Conservation (phyloP, 2,888 invertebrate species). For the Polietes domitor region DNA sequence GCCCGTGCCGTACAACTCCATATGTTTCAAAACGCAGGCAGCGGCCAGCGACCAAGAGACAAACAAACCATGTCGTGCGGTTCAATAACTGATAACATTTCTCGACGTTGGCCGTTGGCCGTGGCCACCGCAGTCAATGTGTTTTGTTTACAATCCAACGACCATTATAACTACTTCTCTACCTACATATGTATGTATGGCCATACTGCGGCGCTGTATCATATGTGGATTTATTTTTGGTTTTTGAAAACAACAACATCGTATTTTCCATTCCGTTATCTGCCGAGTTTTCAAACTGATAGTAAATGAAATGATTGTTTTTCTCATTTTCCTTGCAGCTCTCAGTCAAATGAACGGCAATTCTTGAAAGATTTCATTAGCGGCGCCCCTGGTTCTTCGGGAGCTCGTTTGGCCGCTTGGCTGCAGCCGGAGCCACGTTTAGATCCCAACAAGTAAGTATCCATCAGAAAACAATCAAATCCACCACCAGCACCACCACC, state of each 20-base stretch:
- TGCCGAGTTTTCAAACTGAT: not conserved
- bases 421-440: slow-evolving; percentile 95
- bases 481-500: not conserved
- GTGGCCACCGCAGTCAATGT: slow-evolving; percentile 25
- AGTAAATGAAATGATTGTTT: not conserved
- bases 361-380: slow-evolving; percentile 96
- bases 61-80: slow-evolving; percentile 31
- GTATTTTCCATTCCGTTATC: not conserved
- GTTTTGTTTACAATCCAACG: slow-evolving; percentile 34
- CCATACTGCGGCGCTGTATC: not conserved
- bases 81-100: slow-evolving; percentile 64
- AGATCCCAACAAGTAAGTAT: slow-evolving; percentile 85
- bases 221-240: not conserved
- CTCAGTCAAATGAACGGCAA: slow-evolving; percentile 93
- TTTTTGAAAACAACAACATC: slow-evolving; percentile 1
- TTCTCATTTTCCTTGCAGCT: slow-evolving; percentile 82
- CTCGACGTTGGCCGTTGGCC: not conserved
- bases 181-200: too few relatives aligned
- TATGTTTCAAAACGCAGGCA: not conserved
- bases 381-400: slow-evolving; percentile 91
- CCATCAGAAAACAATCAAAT: not conserved
- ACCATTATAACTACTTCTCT: slow-evolving; percentile 16
- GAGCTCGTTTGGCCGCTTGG: slow-evolving; percentile 96
- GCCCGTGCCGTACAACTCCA: not conserved
- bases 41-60: too few relatives aligned